phyloP scores from a whole-genome alignment of 2,797 vertebrate genomes.

The Coregonus sp. region DNA sequence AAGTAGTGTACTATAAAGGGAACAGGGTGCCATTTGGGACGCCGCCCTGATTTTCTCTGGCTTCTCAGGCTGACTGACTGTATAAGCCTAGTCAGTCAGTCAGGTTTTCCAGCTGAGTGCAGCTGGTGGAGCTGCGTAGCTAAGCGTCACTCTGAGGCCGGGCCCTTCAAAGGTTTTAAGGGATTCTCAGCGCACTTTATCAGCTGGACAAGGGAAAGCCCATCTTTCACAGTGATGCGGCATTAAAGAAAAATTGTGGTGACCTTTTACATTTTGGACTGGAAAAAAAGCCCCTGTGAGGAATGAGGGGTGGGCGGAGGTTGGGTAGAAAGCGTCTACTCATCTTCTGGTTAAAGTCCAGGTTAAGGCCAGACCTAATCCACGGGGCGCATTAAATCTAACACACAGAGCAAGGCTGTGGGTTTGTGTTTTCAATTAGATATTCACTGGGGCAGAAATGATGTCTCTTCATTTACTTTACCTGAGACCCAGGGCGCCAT shows the following conservation, averaged over 20 bases:
- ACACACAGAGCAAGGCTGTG: conserved; percentile 61
- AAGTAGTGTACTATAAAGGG: no score
- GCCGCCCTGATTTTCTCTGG: background rate
- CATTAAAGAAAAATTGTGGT: conserved; percentile 73
- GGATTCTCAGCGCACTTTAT: conserved; percentile 76
- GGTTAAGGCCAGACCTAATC: conserved; percentile 72
- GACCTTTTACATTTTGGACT: conserved; percentile 72
- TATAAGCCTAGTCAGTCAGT: conserved; percentile 48
- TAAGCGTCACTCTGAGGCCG: conserved; percentile 30
- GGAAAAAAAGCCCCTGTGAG: conserved; percentile 57
- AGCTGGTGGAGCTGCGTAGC: conserved; percentile 56
- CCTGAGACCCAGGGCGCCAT: conserved; percentile 32
- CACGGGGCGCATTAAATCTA: conserved; percentile 77
- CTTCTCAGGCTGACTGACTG: conserved; percentile 29
- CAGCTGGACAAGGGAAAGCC: conserved; percentile 74
- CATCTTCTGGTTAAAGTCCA: conserved; percentile 78
- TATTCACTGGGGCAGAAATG: conserved; percentile 57
- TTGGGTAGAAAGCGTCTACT: conserved; percentile 63
- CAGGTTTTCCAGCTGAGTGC: conserved; percentile 64
- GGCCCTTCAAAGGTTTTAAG: conserved; percentile 75
- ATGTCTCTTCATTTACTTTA: conserved; percentile 53
- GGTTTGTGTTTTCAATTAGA: conserved; percentile 80
- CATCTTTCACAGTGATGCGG: conserved; percentile 69
- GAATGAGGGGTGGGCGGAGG: conserved; percentile 66
- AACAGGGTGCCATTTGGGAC: background rate